Conservation (phyloP, 2,113 vertebrate genomes). For the Rhipidura dahli region DNA sequence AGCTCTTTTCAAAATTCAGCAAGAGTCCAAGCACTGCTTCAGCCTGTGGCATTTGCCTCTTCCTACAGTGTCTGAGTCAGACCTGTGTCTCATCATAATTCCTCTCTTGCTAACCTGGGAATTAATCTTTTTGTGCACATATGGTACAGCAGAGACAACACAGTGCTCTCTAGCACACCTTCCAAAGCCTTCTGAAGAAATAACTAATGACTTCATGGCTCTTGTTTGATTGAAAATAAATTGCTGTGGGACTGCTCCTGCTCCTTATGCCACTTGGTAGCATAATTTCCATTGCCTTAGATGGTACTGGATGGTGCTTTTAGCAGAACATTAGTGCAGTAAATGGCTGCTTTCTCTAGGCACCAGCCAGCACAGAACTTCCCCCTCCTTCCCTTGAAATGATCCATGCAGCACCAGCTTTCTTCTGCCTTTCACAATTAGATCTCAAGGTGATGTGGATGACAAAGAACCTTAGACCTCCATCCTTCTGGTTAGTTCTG, state of each 20-base stretch:
- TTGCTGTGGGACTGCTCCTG: neutral
- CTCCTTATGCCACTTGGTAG: neutral
- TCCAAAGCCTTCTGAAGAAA: conserved; percentile 27
- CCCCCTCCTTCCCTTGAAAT: neutral
- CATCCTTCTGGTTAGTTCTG: neutral
- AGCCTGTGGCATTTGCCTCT: conserved; percentile 9
- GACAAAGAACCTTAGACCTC: neutral
- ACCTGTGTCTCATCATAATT: conserved; percentile 28
- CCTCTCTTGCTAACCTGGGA: conserved; percentile 26
- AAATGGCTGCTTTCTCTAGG: neutral
- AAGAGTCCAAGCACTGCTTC: neutral
- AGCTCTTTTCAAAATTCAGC: conserved; percentile 16
- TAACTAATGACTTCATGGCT: conserved; percentile 24
- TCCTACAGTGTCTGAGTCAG: conserved; percentile 41
- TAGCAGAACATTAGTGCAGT: neutral
- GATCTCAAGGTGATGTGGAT: neutral
- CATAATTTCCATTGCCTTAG: neutral
- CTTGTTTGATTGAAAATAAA: conserved; percentile 40
- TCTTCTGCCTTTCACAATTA: neutral
- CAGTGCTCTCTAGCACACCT: neutral
- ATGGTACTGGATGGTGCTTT: neutral
- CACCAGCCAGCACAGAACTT: neutral
- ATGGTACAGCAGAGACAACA: neutral
- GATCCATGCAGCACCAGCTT: neutral
- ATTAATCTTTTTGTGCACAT: conserved; percentile 51